Conservation (phyloP, 2,113 vertebrate genomes). For the Burhinus bistriatus region DNA sequence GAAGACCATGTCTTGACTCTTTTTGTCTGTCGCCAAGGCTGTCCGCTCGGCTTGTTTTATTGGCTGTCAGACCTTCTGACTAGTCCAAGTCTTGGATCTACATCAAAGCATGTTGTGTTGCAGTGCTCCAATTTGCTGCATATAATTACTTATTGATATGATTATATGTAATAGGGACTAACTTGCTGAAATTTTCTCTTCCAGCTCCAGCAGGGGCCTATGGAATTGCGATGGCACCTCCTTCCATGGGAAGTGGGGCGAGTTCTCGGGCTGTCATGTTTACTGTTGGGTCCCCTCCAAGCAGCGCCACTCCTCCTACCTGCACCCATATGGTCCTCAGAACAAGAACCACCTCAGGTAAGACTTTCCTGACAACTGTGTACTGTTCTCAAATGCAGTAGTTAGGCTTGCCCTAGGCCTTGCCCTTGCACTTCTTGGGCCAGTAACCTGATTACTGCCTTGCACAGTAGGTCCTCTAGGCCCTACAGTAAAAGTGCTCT, state of each 20-base stretch:
- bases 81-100: neutral
- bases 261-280: constrained; percentile 89
- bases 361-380: neutral
- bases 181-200: neutral
- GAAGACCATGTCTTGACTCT: neutral
- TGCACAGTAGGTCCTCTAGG: neutral
- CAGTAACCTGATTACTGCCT: neutral
- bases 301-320: constrained; percentile 84
- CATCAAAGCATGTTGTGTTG: neutral
- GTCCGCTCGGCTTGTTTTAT: neutral
- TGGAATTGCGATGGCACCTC: constrained; percentile 63
- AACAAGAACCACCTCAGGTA: constrained; percentile 92
- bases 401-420: neutral
- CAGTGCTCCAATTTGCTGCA: neutral
- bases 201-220: constrained; percentile 83
- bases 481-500: neutral
- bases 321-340: constrained; percentile 88
- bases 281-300: constrained; percentile 95
- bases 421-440: neutral
- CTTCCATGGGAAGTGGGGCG: constrained; percentile 63
- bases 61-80: neutral
- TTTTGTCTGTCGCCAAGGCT: neutral
- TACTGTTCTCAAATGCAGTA: neutral
- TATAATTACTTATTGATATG: neutral
- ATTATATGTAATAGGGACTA: neutral